A percentile compares a stretch with the other conserved stretches of the same genome.
Evolutionary conservation across 2,888 invertebrate species (phyloP).

Genomic region (Erebia palarica): DNA sequence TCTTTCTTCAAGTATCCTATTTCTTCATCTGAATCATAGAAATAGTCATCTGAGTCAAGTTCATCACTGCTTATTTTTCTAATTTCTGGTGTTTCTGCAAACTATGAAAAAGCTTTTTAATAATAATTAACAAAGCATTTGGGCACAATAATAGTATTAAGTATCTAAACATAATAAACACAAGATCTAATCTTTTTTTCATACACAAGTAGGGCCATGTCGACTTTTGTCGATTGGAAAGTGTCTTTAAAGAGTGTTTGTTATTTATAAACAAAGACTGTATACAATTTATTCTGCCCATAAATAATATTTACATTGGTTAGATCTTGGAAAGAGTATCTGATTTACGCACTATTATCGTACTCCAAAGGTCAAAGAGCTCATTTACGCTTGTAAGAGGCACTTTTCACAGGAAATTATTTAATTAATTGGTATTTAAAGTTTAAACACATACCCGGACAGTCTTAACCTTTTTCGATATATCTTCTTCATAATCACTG

Average conservation of each 20-base stretch:
- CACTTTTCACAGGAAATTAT: not conserved
- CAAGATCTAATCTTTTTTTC: too few species aligned
- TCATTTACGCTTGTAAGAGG: not conserved
- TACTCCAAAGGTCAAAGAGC: not conserved
- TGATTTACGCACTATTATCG: not conserved
- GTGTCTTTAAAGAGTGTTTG: too few species aligned
- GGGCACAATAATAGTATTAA: too few species aligned
- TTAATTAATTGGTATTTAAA: not conserved
- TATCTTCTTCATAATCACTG: slow-evolving; percentile 71
- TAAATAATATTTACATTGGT: not conserved
- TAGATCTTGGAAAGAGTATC: not conserved
- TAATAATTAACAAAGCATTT: too few species aligned
- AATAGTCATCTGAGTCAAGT: slow-evolving; percentile 70
- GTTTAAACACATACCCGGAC: slow-evolving; percentile 65
- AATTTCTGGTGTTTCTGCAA: slow-evolving; percentile 63
- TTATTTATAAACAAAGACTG: too few species aligned
- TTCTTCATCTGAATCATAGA: slow-evolving; percentile 69
- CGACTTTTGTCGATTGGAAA: too few species aligned
- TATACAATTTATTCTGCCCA: too few species aligned
- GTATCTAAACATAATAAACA: too few species aligned
- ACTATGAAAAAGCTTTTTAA: slow-evolving; percentile 52
- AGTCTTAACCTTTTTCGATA: slow-evolving; percentile 64
- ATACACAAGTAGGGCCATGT: too few species aligned
- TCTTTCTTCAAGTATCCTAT: slow-evolving; percentile 49
- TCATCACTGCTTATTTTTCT: slow-evolving; percentile 55